These are phyloP conservation scores for Halcyon chelicuti DNA, from an alignment of 2,797 vertebrate genomes.

Conservation along the genomic window DNA sequence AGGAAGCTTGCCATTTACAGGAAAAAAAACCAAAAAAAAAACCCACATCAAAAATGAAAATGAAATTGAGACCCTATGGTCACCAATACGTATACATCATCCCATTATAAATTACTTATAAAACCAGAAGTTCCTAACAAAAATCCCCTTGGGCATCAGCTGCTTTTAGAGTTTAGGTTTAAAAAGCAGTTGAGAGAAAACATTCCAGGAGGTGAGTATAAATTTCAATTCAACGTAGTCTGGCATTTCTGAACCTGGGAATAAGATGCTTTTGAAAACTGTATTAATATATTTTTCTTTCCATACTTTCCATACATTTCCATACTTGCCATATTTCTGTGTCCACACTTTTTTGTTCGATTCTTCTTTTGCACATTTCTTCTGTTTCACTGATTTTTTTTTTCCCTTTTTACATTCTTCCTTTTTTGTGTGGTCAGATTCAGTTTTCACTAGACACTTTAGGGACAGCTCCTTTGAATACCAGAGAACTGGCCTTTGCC, in stretches of 20 bases:
- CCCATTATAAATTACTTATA: background rate
- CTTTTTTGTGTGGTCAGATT: background rate
- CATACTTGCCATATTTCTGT: fast-evolving
- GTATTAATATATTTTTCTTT: background rate
- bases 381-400: background rate
- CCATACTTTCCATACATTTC: background rate
- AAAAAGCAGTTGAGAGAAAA: background rate
- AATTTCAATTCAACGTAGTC: background rate
- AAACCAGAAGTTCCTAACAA: background rate
- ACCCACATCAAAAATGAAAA: background rate
- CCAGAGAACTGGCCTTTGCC: background rate
- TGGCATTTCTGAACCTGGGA: background rate
- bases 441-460: background rate
- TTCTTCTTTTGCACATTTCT: background rate
- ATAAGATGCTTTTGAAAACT: background rate
- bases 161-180: background rate
- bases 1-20: background rate
- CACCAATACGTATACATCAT: background rate
- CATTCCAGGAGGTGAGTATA: background rate
- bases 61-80: background rate
- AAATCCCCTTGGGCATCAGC: background rate
- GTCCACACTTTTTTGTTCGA: background rate
- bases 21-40: background rate
- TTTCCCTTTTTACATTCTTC: background rate
- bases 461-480: background rate